A percentile compares a stretch with the other conserved stretches of the same genome.
Conservation (phyloP, 2,888 invertebrate genomes). For the Quadroppia sp. region DNA sequence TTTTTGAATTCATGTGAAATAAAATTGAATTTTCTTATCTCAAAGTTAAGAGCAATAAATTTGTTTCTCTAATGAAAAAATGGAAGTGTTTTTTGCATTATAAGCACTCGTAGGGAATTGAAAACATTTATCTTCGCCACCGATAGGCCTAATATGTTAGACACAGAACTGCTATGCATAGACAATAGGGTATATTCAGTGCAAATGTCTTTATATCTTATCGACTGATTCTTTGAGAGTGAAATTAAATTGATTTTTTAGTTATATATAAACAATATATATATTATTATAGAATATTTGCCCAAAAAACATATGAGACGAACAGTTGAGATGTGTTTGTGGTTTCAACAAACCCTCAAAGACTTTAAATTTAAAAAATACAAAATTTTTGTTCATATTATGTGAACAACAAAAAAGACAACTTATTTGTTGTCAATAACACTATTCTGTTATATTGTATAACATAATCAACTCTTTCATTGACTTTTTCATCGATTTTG, state of each 20-base stretch:
- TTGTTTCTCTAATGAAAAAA: constrained; percentile 6
- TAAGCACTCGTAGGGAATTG: constrained; percentile 2
- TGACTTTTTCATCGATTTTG: too few relatives aligned
- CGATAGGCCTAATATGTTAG: not conserved
- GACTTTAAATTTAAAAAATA: too few relatives aligned
- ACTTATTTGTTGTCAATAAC: too few relatives aligned
- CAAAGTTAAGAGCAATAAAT: not conserved
- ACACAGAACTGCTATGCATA: not conserved
- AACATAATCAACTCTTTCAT: too few relatives aligned
- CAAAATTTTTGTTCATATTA: too few relatives aligned
- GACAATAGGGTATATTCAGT: not conserved
- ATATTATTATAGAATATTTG: not conserved
- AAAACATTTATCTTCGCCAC: not conserved
- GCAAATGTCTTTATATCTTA: not conserved
- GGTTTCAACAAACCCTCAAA: too few relatives aligned
- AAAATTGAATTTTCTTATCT: not conserved
- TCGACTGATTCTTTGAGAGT: not conserved
- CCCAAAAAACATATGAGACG: too few relatives aligned
- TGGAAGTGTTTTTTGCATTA: constrained; percentile 5
- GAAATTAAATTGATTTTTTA: not conserved
- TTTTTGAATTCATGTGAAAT: not conserved
- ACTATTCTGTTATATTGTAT: too few relatives aligned
- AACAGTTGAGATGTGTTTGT: too few relatives aligned
- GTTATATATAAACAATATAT: not conserved
- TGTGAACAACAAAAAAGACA: too few relatives aligned